Evolutionary conservation across 2,888 invertebrate genomes (phyloP), one percentile per base, ranked within the genome.

Genomic region (Crepidodera aurea): DNA sequence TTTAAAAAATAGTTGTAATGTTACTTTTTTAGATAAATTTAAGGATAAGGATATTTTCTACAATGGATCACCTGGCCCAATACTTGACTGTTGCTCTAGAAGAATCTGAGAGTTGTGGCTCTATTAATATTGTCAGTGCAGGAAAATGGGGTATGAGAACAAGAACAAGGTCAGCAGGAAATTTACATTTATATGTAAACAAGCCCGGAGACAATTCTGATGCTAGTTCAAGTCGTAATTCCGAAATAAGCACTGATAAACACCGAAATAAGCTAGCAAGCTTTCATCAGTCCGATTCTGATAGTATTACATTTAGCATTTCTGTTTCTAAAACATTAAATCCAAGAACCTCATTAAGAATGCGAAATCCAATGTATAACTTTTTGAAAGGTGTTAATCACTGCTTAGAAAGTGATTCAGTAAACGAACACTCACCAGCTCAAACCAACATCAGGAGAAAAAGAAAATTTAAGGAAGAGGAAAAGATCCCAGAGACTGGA

Each of bases 391-490:
- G 80, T 46, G 75, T 81, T 58, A 81, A 78, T 62, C 78, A 81
- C 66, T 80, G 80, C 68, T 72, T 82, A 55, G 92, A 92, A 72
- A 92, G 92, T 0, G 96, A 96, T 80, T 96, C 96, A 0, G 90
- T 96, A 32, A 96, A 95, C 82, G 96, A 96, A 77, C 93, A 93
- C 80, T 93, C 79, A 3, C 78, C 77, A 58, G 81, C 75, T 42
- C 82, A 87, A 1, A 91, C 93, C 0, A 93, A 90, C 78, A 89
- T 93, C 16, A 85, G 94, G 39, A 85, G 93, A 67, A 94, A 95
- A 83, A 84, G 95, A 62, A 94, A 95, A 79, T 90, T 92, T 76
- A 96, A 96, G 90, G 7, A 90, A 90, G 79, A 84, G 90, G 25
- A 90, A 90, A 78, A 86, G 90, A 76, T 88, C 90, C 0, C 88